Base-by-base conservation (phyloP, 2,113 vertebrate species). In the Pungitius pungitius region DNA sequence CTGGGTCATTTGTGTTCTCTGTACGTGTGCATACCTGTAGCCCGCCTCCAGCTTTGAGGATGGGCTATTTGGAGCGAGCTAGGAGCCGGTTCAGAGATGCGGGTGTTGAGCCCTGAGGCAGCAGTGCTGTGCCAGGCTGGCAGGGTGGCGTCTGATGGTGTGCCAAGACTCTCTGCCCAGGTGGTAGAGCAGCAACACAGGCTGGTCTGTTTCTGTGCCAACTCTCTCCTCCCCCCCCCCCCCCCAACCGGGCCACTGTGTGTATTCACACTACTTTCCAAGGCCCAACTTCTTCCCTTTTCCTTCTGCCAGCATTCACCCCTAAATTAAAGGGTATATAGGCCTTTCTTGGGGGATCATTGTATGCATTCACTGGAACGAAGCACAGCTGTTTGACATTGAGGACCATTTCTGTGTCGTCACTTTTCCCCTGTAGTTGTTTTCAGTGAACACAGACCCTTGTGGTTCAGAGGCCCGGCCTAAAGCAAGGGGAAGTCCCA, bases 171-270 rank as follows among this genome's bases (percentile, higher is more conserved):
- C 78, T 83, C 89, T 88, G 85, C 88, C 91, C 90, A 92, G 93
- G 93, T 92, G 93, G 91, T 87, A 67, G 89, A 90, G 89, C 80
- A 85, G 79, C 89, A 90, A 91, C 91, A 93, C 89, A 92, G 91
- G 77, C 87, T 87, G 83, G 81, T 88, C 87, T 93, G 92, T 94
- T 92, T 89, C 82, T 74, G 66, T 90, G 91, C 91, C 93, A 94
- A 83, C 62, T 85, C 75, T 78, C 72, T 74, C 57, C 47, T 70
- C 61, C n/a, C 63, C 86, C 4, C 39, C 39, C 78, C 83, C 73
- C 55, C 6, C 47, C 69, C 5, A 35, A 35, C 33, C 75, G 57
- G 80, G 78, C 82, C 81, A 75, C 82, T 80, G 81, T 83, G 80
- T 69, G 69, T 75, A 42, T 74, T 75, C 52, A 79, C 69, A 39